phyloP scores from a whole-genome alignment of 2,888 invertebrate genomes.

The Trichopria drosophilae region DNA sequence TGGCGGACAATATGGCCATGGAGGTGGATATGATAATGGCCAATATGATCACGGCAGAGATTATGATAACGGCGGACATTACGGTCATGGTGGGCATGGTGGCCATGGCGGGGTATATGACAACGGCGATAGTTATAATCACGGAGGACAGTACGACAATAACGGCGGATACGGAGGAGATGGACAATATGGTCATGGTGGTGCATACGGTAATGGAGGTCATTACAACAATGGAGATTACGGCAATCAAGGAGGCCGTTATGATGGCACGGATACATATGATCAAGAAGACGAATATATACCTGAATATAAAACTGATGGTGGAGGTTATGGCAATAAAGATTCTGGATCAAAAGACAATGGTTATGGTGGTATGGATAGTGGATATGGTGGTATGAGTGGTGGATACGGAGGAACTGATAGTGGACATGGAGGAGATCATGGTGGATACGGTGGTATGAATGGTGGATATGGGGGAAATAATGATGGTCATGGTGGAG shows the following conservation, averaged over 20 bases:
- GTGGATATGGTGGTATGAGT: no score
- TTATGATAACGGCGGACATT: constrained; percentile 5
- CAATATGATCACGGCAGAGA: neutral
- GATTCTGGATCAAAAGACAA: neutral
- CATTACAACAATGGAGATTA: constrained; percentile 12
- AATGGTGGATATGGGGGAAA: constrained; percentile 21
- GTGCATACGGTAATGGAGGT: neutral
- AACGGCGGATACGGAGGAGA: constrained; percentile 4
- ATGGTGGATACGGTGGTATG: constrained; percentile 13
- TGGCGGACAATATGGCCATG: constrained; percentile 21
- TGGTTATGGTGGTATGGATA: constrained; percentile 7
- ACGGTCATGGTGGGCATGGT: constrained; percentile 20
- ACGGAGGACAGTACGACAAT: neutral
- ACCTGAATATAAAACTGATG: constrained; percentile 3
- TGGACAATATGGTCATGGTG: constrained; percentile 2
- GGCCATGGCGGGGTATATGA: constrained; percentile 28
- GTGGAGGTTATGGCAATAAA: neutral
- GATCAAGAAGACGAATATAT: no score
- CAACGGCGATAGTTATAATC: constrained; percentile 15
- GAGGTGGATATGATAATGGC: constrained; percentile 14
- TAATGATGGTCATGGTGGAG: constrained; percentile 16
- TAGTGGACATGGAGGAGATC: constrained; percentile 10
- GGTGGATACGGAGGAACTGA: constrained; percentile 21
- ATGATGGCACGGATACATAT: neutral
- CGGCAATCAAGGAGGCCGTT: no score